These are phyloP conservation scores for Tyria jacobaeae DNA, from an alignment of 2,888 invertebrate species.

Conservation along the genomic window DNA sequence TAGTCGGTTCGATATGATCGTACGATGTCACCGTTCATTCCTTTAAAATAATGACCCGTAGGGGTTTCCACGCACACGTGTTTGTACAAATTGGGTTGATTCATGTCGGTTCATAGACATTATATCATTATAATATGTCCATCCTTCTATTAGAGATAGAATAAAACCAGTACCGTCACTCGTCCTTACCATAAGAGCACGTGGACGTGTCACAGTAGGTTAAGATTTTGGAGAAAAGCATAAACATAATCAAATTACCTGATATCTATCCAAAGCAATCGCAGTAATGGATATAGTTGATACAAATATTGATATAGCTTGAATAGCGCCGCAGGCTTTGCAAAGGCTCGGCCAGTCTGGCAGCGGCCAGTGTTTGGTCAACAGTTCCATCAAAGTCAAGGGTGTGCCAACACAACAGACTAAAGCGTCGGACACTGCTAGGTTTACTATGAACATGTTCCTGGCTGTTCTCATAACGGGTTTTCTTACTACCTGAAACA, in stretches of 20 bases:
- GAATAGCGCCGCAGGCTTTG: constrained; percentile 94
- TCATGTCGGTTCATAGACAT: too few species aligned
- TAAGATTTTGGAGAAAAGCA: constrained; percentile 1
- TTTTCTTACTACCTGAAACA: constrained; percentile 90
- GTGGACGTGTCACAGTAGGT: too few species aligned
- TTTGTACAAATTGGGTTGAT: too few species aligned
- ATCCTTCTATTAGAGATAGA: too few species aligned
- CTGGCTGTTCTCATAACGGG: constrained; percentile 96
- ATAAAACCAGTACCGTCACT: too few species aligned
- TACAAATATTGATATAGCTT: constrained; percentile 96
- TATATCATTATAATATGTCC: too few species aligned
- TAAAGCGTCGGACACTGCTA: constrained; percentile 94
- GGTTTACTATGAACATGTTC: constrained; percentile 96
- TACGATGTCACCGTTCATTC: too few species aligned
- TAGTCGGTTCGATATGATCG: too few species aligned
- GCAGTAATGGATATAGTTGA: constrained; percentile 98
- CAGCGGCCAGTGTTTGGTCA: constrained; percentile 95
- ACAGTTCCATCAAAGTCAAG: constrained; percentile 94
- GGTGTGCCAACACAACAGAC: constrained; percentile 97
- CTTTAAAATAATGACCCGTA: too few species aligned
- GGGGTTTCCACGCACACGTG: too few species aligned
- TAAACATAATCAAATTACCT: constrained; percentile 79
- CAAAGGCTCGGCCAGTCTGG: constrained; percentile 92
- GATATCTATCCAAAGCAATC: constrained; percentile 94
- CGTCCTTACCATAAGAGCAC: too few species aligned